A percentile compares a stretch with the other conserved stretches of the same genome.
Conservation (phyloP, 2,797 vertebrate species). For the Clarias pachynema region DNA sequence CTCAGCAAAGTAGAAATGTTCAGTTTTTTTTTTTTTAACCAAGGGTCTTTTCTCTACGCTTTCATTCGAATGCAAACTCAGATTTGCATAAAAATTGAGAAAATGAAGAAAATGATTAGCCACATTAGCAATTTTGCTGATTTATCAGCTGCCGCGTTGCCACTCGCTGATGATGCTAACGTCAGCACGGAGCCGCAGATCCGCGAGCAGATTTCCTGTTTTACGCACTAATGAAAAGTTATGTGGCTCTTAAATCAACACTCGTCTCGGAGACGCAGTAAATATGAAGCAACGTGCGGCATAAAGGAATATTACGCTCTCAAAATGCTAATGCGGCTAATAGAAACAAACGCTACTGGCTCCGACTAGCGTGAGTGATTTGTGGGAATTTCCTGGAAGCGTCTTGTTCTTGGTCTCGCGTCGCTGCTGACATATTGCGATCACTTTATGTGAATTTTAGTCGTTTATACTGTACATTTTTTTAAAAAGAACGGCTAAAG, state of each 20-base stretch:
- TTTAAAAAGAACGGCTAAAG: not conserved
- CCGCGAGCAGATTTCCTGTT: slow-evolving; percentile 5
- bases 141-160: slow-evolving; percentile 8
- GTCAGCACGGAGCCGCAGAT: not conserved
- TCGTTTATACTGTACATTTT: not conserved
- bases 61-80: not conserved
- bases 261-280: not conserved
- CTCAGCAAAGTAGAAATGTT: not conserved
- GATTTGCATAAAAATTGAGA: not conserved
- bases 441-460: not conserved
- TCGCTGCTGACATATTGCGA: not conserved
- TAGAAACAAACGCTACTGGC: slow-evolving; percentile 3
- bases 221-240: slow-evolving; percentile 33
- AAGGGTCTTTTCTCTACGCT: no score
- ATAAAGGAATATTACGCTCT: slow-evolving; percentile 19
- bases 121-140: slow-evolving; percentile 17
- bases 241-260: slow-evolving; percentile 23
- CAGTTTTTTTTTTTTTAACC: not conserved
- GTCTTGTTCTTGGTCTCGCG: not conserved
- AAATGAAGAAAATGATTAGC: slow-evolving; percentile 15
- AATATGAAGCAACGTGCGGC: not conserved
- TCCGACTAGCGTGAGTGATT: not conserved
- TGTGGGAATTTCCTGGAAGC: not conserved
- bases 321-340: slow-evolving; percentile 32
- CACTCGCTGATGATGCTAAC: not conserved